Evolutionary conservation across 2,113 vertebrate genomes (phyloP).

Genomic region (Camelus dromedarius): DNA sequence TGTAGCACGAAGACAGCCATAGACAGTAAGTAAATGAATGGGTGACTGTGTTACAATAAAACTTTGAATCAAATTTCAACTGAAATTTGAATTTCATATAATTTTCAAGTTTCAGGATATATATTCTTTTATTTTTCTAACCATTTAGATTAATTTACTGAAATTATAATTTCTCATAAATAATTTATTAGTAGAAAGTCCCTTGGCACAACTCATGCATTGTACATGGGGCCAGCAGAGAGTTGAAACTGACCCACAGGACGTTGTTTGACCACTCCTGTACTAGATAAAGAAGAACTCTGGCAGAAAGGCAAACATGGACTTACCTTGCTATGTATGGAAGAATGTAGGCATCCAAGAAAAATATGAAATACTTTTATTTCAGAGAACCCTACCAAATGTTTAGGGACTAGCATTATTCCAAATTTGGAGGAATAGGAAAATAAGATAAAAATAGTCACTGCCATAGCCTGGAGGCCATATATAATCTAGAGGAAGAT

Average conservation of each 20-base stretch:
- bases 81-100: conserved; percentile 54
- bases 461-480: background rate
- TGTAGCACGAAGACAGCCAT: background rate
- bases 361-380: background rate
- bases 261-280: background rate
- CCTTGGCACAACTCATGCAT: background rate
- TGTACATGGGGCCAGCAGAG: background rate
- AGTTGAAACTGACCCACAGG: background rate
- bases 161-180: conserved; percentile 26
- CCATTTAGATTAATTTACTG: conserved; percentile 43
- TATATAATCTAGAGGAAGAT: conserved; percentile 53
- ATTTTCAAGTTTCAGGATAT: conserved; percentile 30
- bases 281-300: background rate
- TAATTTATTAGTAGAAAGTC: conserved; percentile 26
- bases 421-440: conserved; percentile 38
- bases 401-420: conserved; percentile 22
- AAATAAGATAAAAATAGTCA: conserved; percentile 44
- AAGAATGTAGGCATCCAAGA: background rate
- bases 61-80: background rate
- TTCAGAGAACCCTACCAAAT: background rate
- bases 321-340: background rate
- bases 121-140: conserved; percentile 43
- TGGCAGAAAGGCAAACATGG: background rate
- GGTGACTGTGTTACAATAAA: conserved; percentile 8
- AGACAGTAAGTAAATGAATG: background rate